Evolutionary conservation across 2,888 invertebrate genomes (phyloP).

Genomic region (Agriotes lineatus): DNA sequence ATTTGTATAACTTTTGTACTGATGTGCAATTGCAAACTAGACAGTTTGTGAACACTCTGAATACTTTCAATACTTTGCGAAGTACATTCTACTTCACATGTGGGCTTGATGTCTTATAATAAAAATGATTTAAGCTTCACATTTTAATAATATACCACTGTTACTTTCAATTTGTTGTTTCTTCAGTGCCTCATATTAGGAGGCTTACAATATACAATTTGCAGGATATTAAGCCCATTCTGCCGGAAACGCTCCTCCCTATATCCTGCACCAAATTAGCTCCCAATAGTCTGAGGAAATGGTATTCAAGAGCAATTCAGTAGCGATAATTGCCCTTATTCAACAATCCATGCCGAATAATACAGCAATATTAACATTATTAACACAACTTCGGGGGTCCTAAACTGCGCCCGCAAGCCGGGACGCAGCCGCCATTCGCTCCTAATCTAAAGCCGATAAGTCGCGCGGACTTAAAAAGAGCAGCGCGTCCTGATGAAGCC

Average conservation of each 20-base stretch:
- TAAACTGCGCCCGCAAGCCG: background rate
- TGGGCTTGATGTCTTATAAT: too few relatives aligned
- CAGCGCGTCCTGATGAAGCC: constrained; percentile 55
- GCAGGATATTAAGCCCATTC: constrained; percentile 35
- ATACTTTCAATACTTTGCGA: too few relatives aligned
- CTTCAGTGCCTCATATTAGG: background rate
- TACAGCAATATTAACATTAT: constrained; percentile 19
- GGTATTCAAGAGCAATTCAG: constrained; percentile 31
- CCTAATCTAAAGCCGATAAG: constrained; percentile 47
- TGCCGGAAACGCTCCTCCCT: constrained; percentile 13
- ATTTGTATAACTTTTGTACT: too few relatives aligned
- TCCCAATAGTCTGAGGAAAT: constrained; percentile 30
- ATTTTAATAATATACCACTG: too few relatives aligned
- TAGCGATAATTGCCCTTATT: constrained; percentile 33
- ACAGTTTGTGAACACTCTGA: too few relatives aligned
- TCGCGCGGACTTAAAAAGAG: constrained; percentile 50
- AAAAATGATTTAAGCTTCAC: too few relatives aligned
- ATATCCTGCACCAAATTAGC: constrained; percentile 32
- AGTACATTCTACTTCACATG: too few relatives aligned
- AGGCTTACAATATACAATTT: constrained; percentile 2
- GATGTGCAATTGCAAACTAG: too few relatives aligned
- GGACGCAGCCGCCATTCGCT: too few relatives aligned
- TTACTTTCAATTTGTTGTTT: too few relatives aligned
- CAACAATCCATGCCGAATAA: constrained; percentile 25
- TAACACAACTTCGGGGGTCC: background rate